phyloP scores from a whole-genome alignment of 2,888 invertebrate species.

The Hetaerina titia region DNA sequence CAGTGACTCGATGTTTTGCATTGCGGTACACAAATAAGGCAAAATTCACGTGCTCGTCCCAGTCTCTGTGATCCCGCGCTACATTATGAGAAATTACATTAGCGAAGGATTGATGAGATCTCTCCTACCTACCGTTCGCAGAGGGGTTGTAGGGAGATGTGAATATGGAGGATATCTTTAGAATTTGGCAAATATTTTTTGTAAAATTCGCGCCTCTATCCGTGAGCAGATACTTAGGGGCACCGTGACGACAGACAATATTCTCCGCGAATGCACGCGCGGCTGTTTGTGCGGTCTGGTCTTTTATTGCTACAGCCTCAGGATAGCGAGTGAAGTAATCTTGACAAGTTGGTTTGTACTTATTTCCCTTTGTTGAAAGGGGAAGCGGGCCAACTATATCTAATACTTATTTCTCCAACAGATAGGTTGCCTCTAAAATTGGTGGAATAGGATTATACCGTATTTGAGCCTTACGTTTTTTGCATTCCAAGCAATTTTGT shows the following conservation, averaged over 20 bases:
- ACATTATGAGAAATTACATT: background rate
- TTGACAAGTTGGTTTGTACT: conserved; percentile 71
- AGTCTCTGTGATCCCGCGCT: background rate
- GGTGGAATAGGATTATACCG: conserved; percentile 18
- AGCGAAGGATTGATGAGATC: background rate
- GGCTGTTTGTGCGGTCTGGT: no score
- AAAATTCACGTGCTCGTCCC: background rate
- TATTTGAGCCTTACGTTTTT: background rate
- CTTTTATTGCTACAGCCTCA: conserved; percentile 70
- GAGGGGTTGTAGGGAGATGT: no score
- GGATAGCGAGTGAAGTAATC: conserved; percentile 71
- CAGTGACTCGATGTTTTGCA: no score
- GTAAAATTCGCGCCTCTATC: no score
- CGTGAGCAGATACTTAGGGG: no score
- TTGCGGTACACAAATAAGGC: no score
- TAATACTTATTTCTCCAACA: background rate
- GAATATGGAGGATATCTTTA: no score
- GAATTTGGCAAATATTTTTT: no score
- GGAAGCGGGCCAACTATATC: conserved; percentile 58
- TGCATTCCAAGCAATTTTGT: background rate
- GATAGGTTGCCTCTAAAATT: background rate
- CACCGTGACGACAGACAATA: no score
- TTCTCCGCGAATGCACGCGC: no score
- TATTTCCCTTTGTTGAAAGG: conserved; percentile 67
- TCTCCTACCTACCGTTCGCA: background rate